A percentile compares a stretch with the other conserved stretches of the same genome.
Conservation (phyloP, 2,113 vertebrate genomes). For the Tricholaema leucomelas region DNA sequence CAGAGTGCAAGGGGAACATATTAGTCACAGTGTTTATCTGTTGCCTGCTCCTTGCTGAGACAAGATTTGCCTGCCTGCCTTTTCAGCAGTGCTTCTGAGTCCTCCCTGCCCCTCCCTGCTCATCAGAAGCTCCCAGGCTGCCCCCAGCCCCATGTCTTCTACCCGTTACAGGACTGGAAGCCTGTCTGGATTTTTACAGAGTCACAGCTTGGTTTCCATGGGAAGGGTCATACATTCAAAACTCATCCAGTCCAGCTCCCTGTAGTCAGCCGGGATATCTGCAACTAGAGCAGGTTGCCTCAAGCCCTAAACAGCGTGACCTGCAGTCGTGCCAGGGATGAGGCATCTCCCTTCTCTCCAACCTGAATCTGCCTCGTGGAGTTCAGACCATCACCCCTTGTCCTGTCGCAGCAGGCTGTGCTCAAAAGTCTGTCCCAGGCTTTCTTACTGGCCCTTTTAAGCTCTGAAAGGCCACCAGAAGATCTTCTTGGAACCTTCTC, state of each 20-base stretch:
- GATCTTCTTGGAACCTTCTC: neutral
- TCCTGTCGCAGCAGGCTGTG: neutral
- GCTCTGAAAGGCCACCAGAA: neutral
- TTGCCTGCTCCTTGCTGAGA: constrained; percentile 25
- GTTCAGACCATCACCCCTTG: neutral
- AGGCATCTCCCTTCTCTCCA: neutral
- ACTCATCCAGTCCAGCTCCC: neutral
- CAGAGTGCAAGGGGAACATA: constrained; percentile 23
- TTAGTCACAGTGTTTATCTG: constrained; percentile 62
- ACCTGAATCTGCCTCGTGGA: neutral
- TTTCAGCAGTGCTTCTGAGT: neutral
- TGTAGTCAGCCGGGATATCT: neutral
- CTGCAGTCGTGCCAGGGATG: neutral
- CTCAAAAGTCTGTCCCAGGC: neutral
- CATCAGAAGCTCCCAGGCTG: neutral
- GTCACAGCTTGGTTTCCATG: neutral
- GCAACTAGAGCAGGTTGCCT: neutral
- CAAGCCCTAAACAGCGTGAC: neutral
- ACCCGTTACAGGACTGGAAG: neutral
- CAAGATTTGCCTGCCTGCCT: neutral
- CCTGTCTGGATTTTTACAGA: neutral
- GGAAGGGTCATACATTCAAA: neutral
- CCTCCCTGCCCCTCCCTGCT: neutral
- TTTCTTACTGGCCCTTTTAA: neutral
- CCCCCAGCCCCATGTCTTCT: neutral